Evolutionary conservation across 2,113 vertebrate genomes (phyloP), one percentile per base, ranked within the genome.

Genomic region (Quiscalus mexicanus): DNA sequence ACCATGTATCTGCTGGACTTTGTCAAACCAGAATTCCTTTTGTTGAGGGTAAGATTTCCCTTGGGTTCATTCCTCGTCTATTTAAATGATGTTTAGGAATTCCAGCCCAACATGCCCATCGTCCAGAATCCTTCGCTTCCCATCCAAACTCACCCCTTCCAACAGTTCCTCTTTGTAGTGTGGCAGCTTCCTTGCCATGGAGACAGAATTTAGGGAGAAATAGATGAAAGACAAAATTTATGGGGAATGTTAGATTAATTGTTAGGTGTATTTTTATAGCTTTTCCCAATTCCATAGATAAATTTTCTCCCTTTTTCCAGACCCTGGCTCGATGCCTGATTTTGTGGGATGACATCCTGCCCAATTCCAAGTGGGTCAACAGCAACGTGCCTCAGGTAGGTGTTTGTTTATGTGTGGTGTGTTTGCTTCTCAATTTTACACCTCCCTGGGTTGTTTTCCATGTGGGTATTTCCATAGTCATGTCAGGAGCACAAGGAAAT

Each of bases 1-100:
- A 99, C 99, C 23, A 99, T 99, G 99, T 99, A 99, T 96, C 97
- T 99, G 89, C 96, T 99, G 97, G 99, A 99, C 97, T 99, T 99
- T 80, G 99, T 99, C 96, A 99, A 99, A 84, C 99, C 99, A 11
- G 99, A 99, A 96, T 99, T 99, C 97, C 98, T 99, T 92, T 96
- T 99, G 85, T 96, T 99, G 95, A 98, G 99, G 98, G 99, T 99
- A 96, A 96, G 98, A 7, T 81, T 50, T 50, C 70, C 23, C 47
- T 49, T 56, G 39, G 6, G 67, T 93, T 92, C 14, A 2, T 50
- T 85, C 74, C 59, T 73, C 33, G 7, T 33, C 73, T 49, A 0
- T 23, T 77, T 30, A 41, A 35, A 4, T 1, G 6, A 23, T 77
- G 59, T 10, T 31, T 56, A 52, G 39, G 22, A 64, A 70, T 70